Evolutionary conservation across 1,140 invertebrate genomes (phyloP).

Genomic region (Lepidurus apus): DNA sequence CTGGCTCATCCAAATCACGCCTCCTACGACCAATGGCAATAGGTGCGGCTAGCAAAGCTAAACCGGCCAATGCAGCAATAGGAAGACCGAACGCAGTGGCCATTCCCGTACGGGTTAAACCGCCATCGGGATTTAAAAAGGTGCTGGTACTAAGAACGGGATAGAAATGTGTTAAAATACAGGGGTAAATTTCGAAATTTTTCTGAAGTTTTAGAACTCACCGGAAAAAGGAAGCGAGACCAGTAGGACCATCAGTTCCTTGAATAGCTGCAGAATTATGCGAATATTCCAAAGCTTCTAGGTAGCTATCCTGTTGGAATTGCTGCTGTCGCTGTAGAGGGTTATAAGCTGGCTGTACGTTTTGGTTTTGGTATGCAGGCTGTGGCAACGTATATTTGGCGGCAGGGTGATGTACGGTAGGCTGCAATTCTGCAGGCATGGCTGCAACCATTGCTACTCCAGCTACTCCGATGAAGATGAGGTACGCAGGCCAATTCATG

Average conservation of each 20-base stretch:
- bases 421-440: background rate
- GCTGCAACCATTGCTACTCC: background rate
- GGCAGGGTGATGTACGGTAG: background rate
- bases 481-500: background rate
- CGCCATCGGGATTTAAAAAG: constrained; percentile 25
- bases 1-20: constrained; percentile 30
- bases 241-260: constrained; percentile 28
- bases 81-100: constrained; percentile 30
- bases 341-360: background rate
- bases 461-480: background rate
- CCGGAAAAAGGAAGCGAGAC: constrained; percentile 34
- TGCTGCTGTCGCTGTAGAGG: constrained; percentile 24
- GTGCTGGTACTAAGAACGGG: constrained; percentile 22
- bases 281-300: constrained; percentile 36
- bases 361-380: background rate
- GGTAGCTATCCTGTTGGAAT: constrained; percentile 34
- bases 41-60: constrained; percentile 26
- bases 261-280: constrained; percentile 34
- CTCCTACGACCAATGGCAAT: constrained; percentile 33
- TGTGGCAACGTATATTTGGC: background rate
- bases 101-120: constrained; percentile 31
- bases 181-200: too few relatives aligned
- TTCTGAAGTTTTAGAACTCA: background rate
- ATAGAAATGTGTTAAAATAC: background rate
- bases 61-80: constrained; percentile 28